Conservation (phyloP, 2,113 vertebrate species). For the Myanophis thanlyinensis region DNA sequence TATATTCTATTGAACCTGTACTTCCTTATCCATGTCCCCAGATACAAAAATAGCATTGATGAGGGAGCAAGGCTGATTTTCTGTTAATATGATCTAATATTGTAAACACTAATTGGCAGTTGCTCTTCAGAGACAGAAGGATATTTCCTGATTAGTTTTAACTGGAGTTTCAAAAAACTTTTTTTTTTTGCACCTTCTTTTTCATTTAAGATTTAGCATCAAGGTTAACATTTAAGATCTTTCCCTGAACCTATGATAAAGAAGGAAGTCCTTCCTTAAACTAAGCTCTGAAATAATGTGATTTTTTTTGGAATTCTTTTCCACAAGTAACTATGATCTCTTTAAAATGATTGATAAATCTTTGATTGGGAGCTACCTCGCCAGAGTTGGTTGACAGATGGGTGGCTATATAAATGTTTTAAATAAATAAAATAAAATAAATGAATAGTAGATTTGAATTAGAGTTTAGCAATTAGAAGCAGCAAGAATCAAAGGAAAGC, state of each 20-base stretch:
- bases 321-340: not conserved
- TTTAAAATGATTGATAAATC: not conserved
- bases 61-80: not conserved
- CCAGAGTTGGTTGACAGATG: not conserved
- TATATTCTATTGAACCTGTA: not conserved
- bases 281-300: not conserved
- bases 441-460: not conserved
- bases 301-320: not conserved
- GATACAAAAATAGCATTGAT: not conserved
- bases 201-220: not conserved
- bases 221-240: not conserved
- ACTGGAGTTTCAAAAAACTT: not conserved
- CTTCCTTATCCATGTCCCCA: not conserved
- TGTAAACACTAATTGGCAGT: not conserved
- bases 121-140: not conserved
- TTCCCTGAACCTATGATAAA: not conserved
- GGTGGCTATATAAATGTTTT: not conserved
- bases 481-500: not conserved
- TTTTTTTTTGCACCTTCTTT: not conserved
- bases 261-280: not conserved
- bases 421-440: not conserved
- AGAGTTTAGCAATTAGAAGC: not conserved
- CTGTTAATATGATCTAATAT: not conserved
- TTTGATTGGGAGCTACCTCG: not conserved
- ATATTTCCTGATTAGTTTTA: not conserved